phyloP scores from a whole-genome alignment of 2,797 vertebrate genomes.

The Phyllotis vaccarum region DNA sequence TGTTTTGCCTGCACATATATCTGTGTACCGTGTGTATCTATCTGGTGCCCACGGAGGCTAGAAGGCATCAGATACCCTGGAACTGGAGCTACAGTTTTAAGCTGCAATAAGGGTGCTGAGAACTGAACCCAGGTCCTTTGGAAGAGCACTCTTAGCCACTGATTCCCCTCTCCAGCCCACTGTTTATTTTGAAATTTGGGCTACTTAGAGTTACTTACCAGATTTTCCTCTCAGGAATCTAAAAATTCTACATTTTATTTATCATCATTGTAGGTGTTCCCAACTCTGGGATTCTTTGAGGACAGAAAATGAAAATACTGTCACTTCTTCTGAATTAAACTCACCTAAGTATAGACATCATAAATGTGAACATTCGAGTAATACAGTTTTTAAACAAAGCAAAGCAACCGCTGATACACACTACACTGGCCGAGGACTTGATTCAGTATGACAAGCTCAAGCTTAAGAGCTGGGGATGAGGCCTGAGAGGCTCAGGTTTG shows the following conservation, averaged over 20 bases:
- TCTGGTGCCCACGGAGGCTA: neutral
- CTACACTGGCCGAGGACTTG: neutral
- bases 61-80: neutral
- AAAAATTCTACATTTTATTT: neutral
- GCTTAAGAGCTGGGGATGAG: neutral
- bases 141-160: neutral
- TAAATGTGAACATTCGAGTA: slow-evolving; percentile 6
- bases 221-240: neutral
- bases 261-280: neutral
- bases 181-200: neutral
- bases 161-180: neutral
- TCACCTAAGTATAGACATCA: neutral
- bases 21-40: neutral
- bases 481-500: neutral
- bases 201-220: slow-evolving; percentile 18
- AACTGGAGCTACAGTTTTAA: neutral
- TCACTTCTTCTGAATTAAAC: neutral
- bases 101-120: neutral
- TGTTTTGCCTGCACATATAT: neutral
- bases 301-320: neutral
- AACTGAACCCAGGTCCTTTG: neutral
- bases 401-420: neutral
- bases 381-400: neutral
- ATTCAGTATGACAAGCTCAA: neutral
- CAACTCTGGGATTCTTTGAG: neutral